Percentiles rank a stretch among this genome's conserved stretches.
phyloP scores from a whole-genome alignment of 2,888 invertebrate species.

The Drosophila koepferae region DNA sequence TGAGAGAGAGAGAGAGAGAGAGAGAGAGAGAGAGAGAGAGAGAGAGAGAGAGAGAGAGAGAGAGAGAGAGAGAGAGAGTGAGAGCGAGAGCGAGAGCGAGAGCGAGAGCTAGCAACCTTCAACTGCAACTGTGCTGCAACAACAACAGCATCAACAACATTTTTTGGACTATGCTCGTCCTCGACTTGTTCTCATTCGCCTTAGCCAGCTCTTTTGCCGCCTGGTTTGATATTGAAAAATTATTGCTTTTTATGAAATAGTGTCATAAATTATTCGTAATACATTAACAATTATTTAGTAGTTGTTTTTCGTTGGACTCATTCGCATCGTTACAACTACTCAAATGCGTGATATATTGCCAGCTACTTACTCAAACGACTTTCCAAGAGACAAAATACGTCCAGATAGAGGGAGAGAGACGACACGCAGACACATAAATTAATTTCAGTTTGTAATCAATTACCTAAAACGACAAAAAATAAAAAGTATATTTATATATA shows the following conservation, averaged over 20 bases:
- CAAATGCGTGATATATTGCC: conserved; percentile 74
- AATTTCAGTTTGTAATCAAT: conserved; percentile 73
- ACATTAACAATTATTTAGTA: conserved; percentile 81
- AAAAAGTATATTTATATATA: neutral
- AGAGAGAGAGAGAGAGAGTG: conserved; percentile 1
- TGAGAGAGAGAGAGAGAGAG: neutral
- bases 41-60: neutral
- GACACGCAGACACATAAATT: conserved; percentile 64
- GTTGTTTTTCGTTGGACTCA: conserved; percentile 65
- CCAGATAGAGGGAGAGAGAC: neutral
- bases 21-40: neutral
- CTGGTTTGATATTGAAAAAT: conserved; percentile 81
- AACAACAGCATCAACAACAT: conserved; percentile 52
- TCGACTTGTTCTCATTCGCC: conserved; percentile 1
- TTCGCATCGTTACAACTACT: conserved; percentile 42
- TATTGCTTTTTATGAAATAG: conserved; percentile 82
- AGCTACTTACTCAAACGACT: conserved; percentile 71
- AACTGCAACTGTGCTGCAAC: conserved; percentile 69
- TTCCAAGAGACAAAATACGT: conserved; percentile 33
- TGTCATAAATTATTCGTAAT: conserved; percentile 82
- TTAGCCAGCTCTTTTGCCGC: conserved; percentile 57
- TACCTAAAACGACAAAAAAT: conserved; percentile 61
- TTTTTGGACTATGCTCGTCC: conserved; percentile 31
- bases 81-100: neutral
- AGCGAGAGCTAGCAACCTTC: conserved; percentile 37